Evolutionary conservation across 2,113 vertebrate species (phyloP).

Genomic region (Lucifuga dentata): DNA sequence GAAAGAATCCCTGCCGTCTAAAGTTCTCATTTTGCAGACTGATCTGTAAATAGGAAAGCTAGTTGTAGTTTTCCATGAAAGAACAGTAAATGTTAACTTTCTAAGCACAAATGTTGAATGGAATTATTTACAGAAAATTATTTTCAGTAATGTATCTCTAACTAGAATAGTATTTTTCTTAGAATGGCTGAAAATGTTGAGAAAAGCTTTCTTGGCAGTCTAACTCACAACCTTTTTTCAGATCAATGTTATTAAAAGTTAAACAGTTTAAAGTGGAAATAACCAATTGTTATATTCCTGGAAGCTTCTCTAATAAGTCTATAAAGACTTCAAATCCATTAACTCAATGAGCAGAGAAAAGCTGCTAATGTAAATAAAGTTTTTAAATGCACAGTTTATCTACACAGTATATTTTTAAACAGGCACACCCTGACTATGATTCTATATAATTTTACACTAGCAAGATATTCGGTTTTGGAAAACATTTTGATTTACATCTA

Average conservation of each 20-base stretch:
- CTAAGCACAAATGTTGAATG: neutral
- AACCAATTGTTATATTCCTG: neutral
- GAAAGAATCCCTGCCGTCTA: neutral
- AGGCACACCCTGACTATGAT: too few species aligned
- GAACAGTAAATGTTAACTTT: neutral
- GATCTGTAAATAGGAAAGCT: neutral
- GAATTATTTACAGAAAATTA: neutral
- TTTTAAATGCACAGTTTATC: too few species aligned
- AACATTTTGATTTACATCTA: too few species aligned
- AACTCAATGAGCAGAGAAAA: too few species aligned
- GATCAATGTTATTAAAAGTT: conserved; percentile 17
- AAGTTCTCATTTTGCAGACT: conserved; percentile 5
- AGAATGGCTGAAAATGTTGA: neutral
- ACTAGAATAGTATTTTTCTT: neutral
- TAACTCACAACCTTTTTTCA: conserved; percentile 1
- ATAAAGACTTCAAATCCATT: neutral
- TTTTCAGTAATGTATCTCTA: neutral
- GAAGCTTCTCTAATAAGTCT: neutral
- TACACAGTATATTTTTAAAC: too few species aligned
- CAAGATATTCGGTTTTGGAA: too few species aligned
- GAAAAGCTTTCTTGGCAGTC: neutral
- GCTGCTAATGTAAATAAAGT: too few species aligned
- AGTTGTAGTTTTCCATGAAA: neutral
- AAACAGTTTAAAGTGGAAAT: neutral
- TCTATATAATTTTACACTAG: too few species aligned